Evolutionary conservation across 2,113 vertebrate species (phyloP).

Genomic region (Cariama cristata): DNA sequence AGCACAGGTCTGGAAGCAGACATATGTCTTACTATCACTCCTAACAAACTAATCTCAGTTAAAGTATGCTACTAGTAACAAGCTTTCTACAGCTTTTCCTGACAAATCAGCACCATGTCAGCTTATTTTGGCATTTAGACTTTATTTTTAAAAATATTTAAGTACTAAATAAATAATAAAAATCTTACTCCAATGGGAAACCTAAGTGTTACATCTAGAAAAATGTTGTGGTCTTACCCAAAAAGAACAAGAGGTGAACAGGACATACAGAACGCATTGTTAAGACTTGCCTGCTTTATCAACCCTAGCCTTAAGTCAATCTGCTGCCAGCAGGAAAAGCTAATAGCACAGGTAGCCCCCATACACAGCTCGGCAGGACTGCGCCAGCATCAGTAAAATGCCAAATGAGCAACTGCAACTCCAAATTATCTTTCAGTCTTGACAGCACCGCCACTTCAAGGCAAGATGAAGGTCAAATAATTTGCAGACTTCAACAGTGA

Average conservation of each 20-base stretch:
- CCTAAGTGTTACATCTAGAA: fast-evolving
- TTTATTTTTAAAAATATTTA: background rate
- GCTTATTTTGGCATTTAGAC: background rate
- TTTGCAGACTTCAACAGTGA: background rate
- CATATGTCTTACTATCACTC: background rate
- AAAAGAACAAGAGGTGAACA: background rate
- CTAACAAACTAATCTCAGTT: background rate
- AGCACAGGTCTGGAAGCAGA: background rate
- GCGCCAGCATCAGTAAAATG: background rate
- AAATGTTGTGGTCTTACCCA: background rate
- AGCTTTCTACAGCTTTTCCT: background rate
- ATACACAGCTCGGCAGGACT: background rate
- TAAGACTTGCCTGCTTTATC: background rate
- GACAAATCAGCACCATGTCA: background rate
- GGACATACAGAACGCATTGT: background rate
- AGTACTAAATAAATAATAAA: background rate
- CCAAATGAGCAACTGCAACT: background rate
- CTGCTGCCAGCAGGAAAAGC: background rate
- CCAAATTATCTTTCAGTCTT: background rate
- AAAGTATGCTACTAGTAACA: background rate
- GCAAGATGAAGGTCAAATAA: background rate
- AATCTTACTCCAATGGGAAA: background rate
- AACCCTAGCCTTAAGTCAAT: background rate
- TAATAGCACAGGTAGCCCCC: background rate
- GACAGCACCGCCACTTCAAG: background rate